Evolutionary conservation across 2,888 invertebrate species (phyloP).

Genomic region (Baronia brevicornis): DNA sequence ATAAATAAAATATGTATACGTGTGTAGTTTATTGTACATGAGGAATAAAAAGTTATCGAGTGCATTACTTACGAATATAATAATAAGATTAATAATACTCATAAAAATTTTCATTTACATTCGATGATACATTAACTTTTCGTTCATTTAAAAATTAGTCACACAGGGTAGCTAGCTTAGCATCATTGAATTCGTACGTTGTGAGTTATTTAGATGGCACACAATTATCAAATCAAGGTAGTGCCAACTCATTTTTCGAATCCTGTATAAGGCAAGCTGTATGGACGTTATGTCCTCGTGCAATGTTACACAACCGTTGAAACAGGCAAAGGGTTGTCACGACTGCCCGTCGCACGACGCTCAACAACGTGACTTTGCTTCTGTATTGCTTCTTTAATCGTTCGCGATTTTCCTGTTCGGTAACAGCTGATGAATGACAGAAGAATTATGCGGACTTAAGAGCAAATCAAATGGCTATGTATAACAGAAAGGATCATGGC

Average conservation of each 20-base stretch:
- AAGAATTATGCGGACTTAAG: too few species aligned
- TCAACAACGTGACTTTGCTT: constrained; percentile 55
- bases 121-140: too few species aligned
- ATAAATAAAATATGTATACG: too few species aligned
- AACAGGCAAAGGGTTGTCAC: constrained; percentile 45
- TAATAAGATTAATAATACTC: neutral
- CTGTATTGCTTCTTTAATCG: constrained; percentile 47
- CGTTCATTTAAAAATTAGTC: too few species aligned
- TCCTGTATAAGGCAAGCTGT: constrained; percentile 25
- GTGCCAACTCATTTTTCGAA: constrained; percentile 18
- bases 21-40: too few species aligned
- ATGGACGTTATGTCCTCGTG: constrained; percentile 42
- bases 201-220: constrained; percentile 15
- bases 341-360: constrained; percentile 33
- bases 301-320: constrained; percentile 37
- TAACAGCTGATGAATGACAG: constrained; percentile 21
- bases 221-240: constrained; percentile 21
- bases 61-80: too few species aligned
- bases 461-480: too few species aligned
- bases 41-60: too few species aligned
- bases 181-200: constrained; percentile 22
- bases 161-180: too few species aligned
- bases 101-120: too few species aligned
- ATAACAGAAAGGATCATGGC: too few species aligned
- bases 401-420: constrained; percentile 47